Evolutionary conservation across 2,888 invertebrate genomes (phyloP), one percentile per base, ranked within the genome.

Genomic region (Dasysyrphus albostriatus): DNA sequence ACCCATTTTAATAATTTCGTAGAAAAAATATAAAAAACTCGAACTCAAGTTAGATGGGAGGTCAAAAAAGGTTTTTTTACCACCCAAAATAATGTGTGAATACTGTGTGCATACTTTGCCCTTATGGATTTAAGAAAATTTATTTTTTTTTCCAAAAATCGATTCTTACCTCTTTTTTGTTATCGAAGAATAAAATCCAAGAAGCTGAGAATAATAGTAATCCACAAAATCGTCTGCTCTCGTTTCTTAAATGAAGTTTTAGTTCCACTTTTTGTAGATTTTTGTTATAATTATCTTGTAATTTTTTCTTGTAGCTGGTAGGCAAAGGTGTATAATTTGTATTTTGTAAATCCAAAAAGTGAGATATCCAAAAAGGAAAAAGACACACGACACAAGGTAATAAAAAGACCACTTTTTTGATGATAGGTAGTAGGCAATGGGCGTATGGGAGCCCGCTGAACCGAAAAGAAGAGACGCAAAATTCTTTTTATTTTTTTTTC

Each of bases 231-330:
- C 24, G 34, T 7, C 61, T 63, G 65, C 47, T 65, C 16, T 34
- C 19, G 32, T 49, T 49, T 34, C 16, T 12, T 4, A 12, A 24
- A 44, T 10, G 47, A 32, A 34, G 44, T 44, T 32, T 65, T 47
- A 16, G 47, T 63, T 24, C 44, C 47, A 59, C 59, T 34, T 67
- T 49, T 67, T 3, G 7, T 19, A 67, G 67, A 37, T 47, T 47
- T n/a, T 65, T 49, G 5, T 37, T 65, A 19, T 67, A 34, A 2
- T 49, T 49, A 32, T 47, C 47, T 16, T 65, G 32, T 47, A 67
- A 47, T 49, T 51, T 58, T 54, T 49, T 39, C 70, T 65, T 67
- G 65, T 77, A 67, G 24, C 70, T 65, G 72, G 65, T 77, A 67
- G 24, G 24, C 3, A 24, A 24, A 44, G n/a, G 44, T 63, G 29